Conservation (phyloP, 2,113 vertebrate species). For the Aphyosemion australe region DNA sequence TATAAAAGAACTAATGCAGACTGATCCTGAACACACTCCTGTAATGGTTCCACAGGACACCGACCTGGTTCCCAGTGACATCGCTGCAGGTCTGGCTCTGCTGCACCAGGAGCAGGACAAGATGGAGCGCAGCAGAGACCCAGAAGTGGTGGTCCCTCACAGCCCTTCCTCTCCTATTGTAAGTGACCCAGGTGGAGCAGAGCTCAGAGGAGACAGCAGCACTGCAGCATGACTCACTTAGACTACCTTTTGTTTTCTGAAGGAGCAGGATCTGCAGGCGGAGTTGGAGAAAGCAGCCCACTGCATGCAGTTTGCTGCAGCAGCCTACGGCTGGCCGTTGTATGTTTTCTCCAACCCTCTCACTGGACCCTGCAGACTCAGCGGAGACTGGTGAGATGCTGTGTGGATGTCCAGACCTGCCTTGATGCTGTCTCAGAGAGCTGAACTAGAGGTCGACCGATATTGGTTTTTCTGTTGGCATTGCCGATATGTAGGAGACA, state of each 20-base stretch:
- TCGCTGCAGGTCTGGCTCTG: slow-evolving; percentile 91
- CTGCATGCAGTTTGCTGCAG: slow-evolving; percentile 91
- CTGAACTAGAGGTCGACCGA: too few relatives aligned
- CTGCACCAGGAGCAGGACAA: slow-evolving; percentile 96
- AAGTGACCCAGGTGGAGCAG: slow-evolving; percentile 41
- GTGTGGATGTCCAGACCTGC: background rate
- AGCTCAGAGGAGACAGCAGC: background rate
- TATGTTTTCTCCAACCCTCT: slow-evolving; percentile 88
- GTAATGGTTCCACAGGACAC: slow-evolving; percentile 84
- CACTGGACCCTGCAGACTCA: slow-evolving; percentile 88
- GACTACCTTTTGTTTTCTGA: background rate
- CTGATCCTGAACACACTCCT: background rate
- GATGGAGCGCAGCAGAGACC: slow-evolving; percentile 82
- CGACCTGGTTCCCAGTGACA: slow-evolving; percentile 94
- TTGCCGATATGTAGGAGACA: too few relatives aligned
- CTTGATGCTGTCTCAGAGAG: background rate
- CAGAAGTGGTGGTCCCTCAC: slow-evolving; percentile 74
- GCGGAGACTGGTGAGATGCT: slow-evolving; percentile 86
- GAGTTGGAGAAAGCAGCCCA: slow-evolving; percentile 90
- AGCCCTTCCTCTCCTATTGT: slow-evolving; percentile 82
- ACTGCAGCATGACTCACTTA: background rate
- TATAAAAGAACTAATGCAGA: background rate
- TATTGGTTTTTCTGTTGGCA: too few relatives aligned
- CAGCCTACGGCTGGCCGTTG: slow-evolving; percentile 95
- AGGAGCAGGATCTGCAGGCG: slow-evolving; percentile 85